Conservation (phyloP, 2,888 invertebrate genomes). For the Scelioninae gen. 1 region DNA sequence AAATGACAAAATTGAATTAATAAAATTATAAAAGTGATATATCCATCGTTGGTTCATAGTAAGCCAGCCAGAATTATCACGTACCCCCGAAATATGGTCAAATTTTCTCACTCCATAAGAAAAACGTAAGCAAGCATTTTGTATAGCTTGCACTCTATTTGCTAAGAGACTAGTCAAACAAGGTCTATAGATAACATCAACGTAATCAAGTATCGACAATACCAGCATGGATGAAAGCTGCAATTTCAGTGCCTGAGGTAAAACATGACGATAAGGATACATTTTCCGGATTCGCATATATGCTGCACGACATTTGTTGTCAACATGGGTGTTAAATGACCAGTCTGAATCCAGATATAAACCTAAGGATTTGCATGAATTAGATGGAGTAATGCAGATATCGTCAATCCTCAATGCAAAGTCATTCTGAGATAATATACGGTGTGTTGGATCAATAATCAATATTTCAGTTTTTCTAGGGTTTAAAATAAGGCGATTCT, state of each 20-base stretch:
- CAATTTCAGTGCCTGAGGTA: not conserved
- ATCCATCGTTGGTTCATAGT: not conserved
- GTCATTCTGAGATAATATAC: not conserved
- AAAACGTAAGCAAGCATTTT: conserved; percentile 2
- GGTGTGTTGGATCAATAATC: not conserved
- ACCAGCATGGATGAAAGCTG: not conserved
- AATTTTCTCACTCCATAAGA: conserved; percentile 10
- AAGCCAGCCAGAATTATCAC: not conserved
- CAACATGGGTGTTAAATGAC: conserved; percentile 4
- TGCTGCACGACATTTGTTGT: not conserved
- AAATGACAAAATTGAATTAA: no score
- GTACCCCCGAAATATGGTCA: not conserved
- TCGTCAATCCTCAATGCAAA: not conserved
- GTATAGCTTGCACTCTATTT: not conserved
- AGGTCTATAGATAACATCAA: conserved; percentile 5
- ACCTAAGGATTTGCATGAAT: conserved; percentile 1
- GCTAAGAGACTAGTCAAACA: not conserved
- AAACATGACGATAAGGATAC: not conserved
- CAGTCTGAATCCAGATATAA: not conserved
- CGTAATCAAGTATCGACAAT: conserved; percentile 6
- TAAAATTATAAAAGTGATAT: no score
- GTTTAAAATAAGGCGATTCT: not conserved
- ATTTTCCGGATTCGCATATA: not conserved
- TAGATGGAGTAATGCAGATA: not conserved
- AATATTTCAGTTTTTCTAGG: not conserved